A percentile compares a stretch with the other conserved stretches of the same genome.
Evolutionary conservation across 2,797 vertebrate species (phyloP).

Genomic region (Cryptoblepharus egeriae): DNA sequence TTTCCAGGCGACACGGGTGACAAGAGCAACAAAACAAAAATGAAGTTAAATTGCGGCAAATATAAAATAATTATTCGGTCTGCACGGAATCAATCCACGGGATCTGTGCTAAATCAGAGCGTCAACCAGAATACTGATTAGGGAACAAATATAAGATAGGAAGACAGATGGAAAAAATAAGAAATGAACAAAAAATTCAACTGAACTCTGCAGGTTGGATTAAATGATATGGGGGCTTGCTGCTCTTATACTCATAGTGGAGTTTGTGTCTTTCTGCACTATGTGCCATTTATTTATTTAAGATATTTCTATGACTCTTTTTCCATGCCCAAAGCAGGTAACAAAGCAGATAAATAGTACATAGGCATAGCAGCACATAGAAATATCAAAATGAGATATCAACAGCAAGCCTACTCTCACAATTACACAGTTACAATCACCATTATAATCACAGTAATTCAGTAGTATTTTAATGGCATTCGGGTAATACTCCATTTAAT

Average conservation of each 20-base stretch:
- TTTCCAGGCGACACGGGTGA: background rate
- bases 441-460: too few relatives aligned
- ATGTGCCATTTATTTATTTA: too few relatives aligned
- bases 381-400: too few relatives aligned
- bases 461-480: too few relatives aligned
- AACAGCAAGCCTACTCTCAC: too few relatives aligned
- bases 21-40: slow-evolving; percentile 5
- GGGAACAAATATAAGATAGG: background rate
- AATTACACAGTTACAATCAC: too few relatives aligned
- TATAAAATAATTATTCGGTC: slow-evolving; percentile 47
- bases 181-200: background rate
- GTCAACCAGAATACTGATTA: slow-evolving; percentile 15
- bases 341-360: too few relatives aligned
- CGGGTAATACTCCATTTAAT: too few relatives aligned
- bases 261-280: background rate
- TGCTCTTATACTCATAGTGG: background rate
- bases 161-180: slow-evolving; percentile 17
- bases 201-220: slow-evolving; percentile 11
- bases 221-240: background rate
- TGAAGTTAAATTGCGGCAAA: slow-evolving; percentile 48
- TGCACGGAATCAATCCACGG: slow-evolving; percentile 25
- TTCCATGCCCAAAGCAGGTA: too few relatives aligned
- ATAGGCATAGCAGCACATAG: too few relatives aligned
- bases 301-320: too few relatives aligned
- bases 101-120: slow-evolving; percentile 27